Evolutionary conservation across 2,888 invertebrate genomes (phyloP), one percentile per base, ranked within the genome.

Genomic region (Stenolophus ochropezus): DNA sequence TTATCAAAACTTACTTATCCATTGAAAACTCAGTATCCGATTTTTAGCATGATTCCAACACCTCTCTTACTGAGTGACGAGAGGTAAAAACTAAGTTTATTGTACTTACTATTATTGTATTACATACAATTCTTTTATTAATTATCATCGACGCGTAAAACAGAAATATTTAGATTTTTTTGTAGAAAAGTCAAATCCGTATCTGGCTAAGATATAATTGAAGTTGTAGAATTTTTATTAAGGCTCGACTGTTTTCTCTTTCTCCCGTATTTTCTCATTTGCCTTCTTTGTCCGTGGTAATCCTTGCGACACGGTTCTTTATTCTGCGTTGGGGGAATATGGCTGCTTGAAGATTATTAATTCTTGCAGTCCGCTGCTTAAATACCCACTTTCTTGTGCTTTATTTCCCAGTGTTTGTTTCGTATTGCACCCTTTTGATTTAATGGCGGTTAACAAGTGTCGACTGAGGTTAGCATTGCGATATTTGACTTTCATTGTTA

Each of bases 281-380:
- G 21, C 58, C 11, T n/a, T 58, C 21, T 58, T 61, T 11, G 8
- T 11, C 20, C 20, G 18, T 18, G 20, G 21, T 56, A 21, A 56
- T 21, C 21, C 56, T 21, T 56, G 20, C 61, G 61, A 14, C 61
- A 25, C 61, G 11, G 56, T 56, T 65, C 65, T 21, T 23, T 65
- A 23, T 16, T 51, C 21, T 25, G 20, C 25, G 16, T 4, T 23
- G 74, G 61, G 51, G 20, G 51, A 74, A 74, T 74, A 74, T 75
- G 25, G 14, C 27, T 75, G 74, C 74, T 75, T 75, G 51, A 14
- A 25, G 74, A 27, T 75, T 75, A 75, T 75, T 75, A 75, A 75
- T 75, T 75, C 74, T 75, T 75, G 16, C 51, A 75, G 23, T 21
- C 51, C 74, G 74, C 20, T 49, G 53, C n/a, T 75, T 75, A 75